Conservation (phyloP, 1,140 invertebrate species). For the Drosophila watanabei region DNA sequence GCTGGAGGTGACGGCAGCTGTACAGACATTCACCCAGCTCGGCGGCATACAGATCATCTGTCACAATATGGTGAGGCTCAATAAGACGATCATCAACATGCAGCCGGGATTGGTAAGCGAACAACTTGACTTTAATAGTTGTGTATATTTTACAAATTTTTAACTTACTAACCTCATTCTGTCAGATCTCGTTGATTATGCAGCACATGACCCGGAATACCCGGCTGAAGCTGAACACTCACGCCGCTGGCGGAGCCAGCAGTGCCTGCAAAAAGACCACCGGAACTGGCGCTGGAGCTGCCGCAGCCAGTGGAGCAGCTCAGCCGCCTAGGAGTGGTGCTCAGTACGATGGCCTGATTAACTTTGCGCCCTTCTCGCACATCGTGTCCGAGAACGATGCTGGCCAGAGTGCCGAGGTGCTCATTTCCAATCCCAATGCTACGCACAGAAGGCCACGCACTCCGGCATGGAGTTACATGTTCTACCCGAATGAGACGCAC, state of each 20-base stretch:
- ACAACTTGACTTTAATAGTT: not conserved
- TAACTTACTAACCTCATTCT: too few relatives aligned
- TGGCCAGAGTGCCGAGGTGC: conserved; percentile 94
- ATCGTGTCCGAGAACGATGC: conserved; percentile 94
- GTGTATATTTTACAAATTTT: not conserved
- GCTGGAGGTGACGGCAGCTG: conserved; percentile 89
- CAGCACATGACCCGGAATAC: conserved; percentile 88
- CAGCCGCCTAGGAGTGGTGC: conserved; percentile 63
- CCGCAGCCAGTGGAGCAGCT: conserved; percentile 33
- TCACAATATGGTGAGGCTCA: conserved; percentile 88
- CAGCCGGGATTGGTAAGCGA: conserved; percentile 83
- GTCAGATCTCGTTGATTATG: conserved; percentile 88
- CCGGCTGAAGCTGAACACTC: conserved; percentile 69
- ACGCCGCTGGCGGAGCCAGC: conserved; percentile 32
- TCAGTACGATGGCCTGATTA: conserved; percentile 90
- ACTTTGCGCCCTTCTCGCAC: conserved; percentile 94
- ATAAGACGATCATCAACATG: conserved; percentile 86
- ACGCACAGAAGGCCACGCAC: conserved; percentile 93
- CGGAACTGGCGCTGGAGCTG: conserved; percentile 35
- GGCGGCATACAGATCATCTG: conserved; percentile 88
- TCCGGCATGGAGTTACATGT: conserved; percentile 96
- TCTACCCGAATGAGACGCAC: conserved; percentile 95
- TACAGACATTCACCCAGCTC: conserved; percentile 89
- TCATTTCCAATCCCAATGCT: conserved; percentile 91
- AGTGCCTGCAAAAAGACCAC: conserved; percentile 65